A percentile compares a stretch with the other conserved stretches of the same genome.
Conservation (phyloP, 2,797 vertebrate species). For the Simalia tracyae region DNA sequence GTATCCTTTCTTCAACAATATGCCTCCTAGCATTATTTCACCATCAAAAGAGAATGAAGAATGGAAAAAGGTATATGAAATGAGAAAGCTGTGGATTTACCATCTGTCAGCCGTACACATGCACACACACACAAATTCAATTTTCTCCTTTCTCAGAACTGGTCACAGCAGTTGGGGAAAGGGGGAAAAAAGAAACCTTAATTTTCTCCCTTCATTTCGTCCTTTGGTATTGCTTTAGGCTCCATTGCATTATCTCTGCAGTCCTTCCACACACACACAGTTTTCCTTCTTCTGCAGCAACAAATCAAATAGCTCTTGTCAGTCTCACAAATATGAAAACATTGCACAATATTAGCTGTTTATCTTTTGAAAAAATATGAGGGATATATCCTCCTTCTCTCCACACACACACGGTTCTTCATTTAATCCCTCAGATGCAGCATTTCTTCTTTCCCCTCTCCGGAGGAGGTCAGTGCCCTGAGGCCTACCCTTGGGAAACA, state of each 20-base stretch:
- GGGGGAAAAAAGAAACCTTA: neutral
- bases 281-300: neutral
- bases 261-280: neutral
- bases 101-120: slow-evolving; percentile 4
- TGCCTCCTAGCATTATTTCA: slow-evolving; percentile 21
- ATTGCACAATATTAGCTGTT: neutral
- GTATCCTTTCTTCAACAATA: slow-evolving; percentile 7
- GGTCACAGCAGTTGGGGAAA: slow-evolving; percentile 1
- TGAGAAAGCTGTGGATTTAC: slow-evolving; percentile 16
- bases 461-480: too few species aligned
- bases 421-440: neutral
- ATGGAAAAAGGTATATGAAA: slow-evolving; percentile 6
- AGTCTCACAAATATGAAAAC: slow-evolving; percentile 1
- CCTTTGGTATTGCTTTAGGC: neutral
- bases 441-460: neutral
- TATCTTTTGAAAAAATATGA: slow-evolving; percentile 1
- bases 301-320: slow-evolving; percentile 27
- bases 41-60: slow-evolving; percentile 22
- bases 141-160: slow-evolving; percentile 8
- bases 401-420: neutral
- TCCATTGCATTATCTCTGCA: neutral
- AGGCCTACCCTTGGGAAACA: neutral
- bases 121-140: slow-evolving; percentile 1
- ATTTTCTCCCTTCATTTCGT: slow-evolving; percentile 12
- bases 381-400: neutral